Base-by-base conservation (phyloP, 1,140 invertebrate genomes). In the Lethrus apterus region DNA sequence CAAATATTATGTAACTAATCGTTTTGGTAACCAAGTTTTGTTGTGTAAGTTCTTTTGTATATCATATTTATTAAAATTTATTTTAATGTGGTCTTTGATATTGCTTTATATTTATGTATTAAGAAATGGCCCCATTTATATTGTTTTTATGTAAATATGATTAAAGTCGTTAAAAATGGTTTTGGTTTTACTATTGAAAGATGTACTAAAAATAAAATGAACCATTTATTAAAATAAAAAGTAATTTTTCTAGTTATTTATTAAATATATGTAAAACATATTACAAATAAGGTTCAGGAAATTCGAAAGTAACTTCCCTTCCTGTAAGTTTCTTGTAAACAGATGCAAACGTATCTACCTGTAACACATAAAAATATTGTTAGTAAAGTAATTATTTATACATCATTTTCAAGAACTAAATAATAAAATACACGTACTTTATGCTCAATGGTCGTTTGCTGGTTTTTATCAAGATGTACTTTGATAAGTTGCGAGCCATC, bases 311-410 rank as follows among this genome's bases (percentile, higher is more conserved):
- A 38, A 99, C 96, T 76, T 98, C 93, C 63, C 97, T 92, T 55
- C 95, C 95, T 54, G 96, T 99, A 51, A 99, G 72, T 70, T 96
- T 96, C 76, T 98, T 98, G 79, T 99, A 99, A 46, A 99, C 92
- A 51, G 89, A 86, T 56, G 89, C 84, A 77, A 99, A 98, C 34
- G 95, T 98, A 60, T 98, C 95, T 58, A 96, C 84, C 92, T 97
- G 73, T 45, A 75, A 79, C 50, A 62, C 64, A 60, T 67, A 63
- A n/a, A 57, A 52, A 52, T 53, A 47, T 43, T 41, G 52, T 47
- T n/a, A 49, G 38, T 33, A 44, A 24, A 47, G 11, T 2, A 1
- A 14, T 41, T 2, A 41, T 26, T 26, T 26, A 19, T 3, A 40
- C 36, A 19, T 21, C 10, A 40, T 21, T n/a, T n/a, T n/a, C n/a